Evolutionary conservation across 2,888 invertebrate genomes (phyloP).

Genomic region (Gnatocerus cornutus): DNA sequence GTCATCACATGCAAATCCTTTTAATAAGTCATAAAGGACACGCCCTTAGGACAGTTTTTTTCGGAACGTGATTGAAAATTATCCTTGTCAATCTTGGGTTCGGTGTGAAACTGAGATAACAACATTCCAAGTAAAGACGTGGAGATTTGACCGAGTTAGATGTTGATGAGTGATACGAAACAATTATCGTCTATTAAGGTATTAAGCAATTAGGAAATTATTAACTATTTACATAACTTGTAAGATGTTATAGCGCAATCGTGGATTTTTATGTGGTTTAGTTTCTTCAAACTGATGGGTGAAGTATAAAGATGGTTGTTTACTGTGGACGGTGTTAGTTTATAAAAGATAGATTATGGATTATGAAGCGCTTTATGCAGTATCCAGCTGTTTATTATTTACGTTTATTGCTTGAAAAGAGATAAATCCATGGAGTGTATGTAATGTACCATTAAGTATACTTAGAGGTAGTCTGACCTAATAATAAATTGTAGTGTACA

Average conservation of each 20-base stretch:
- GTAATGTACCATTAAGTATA: conserved; percentile 25
- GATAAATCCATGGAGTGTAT: conserved; percentile 24
- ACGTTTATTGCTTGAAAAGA: conserved; percentile 35
- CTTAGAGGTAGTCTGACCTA: conserved; percentile 6
- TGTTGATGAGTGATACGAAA: conserved; percentile 33
- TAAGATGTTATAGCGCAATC: conserved; percentile 15
- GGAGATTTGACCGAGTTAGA: conserved; percentile 34
- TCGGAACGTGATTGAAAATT: conserved; percentile 10
- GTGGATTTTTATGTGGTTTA: conserved; percentile 3
- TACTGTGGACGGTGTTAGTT: conserved; percentile 4
- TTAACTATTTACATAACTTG: conserved; percentile 36
- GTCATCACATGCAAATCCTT: conserved; percentile 43
- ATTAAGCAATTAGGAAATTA: conserved; percentile 39
- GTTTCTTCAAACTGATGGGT: conserved; percentile 1
- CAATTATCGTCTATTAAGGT: conserved; percentile 37
- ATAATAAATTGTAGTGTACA: neutral
- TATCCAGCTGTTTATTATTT: conserved; percentile 35
- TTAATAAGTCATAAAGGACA: conserved; percentile 32
- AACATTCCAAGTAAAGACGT: conserved; percentile 7
- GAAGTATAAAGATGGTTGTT: conserved; percentile 14
- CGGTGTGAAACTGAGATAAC: conserved; percentile 9
- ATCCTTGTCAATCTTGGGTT: neutral
- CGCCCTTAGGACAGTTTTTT: conserved; percentile 39
- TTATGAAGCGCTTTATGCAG: conserved; percentile 30
- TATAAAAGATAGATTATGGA: conserved; percentile 30